These are phyloP conservation scores for Euzetes globulus DNA, from an alignment of 2,888 invertebrate species.

Conservation along the genomic window DNA sequence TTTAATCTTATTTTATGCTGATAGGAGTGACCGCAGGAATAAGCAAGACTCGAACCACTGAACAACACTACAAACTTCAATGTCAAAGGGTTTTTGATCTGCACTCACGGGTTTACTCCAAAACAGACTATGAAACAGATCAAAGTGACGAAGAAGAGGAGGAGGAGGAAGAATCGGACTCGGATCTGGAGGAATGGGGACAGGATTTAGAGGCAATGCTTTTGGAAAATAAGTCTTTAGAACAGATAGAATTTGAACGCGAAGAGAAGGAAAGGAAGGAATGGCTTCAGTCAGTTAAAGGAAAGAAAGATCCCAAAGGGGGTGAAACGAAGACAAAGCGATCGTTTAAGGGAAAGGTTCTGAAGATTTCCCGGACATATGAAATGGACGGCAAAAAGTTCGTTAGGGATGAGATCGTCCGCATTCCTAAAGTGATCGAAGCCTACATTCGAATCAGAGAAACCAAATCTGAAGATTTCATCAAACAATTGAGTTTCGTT, in stretches of 20 bases:
- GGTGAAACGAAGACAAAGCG: neutral
- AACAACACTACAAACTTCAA: slow-evolving; percentile 7
- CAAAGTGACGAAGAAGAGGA: neutral
- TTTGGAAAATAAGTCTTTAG: neutral
- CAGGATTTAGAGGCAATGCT: neutral
- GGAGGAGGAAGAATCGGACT: neutral
- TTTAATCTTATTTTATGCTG: neutral
- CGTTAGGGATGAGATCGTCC: neutral
- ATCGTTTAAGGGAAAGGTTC: neutral
- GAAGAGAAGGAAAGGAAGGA: neutral
- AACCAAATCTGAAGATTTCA: neutral
- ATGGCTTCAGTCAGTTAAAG: slow-evolving; percentile 1
- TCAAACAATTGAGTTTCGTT: neutral
- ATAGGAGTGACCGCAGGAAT: neutral
- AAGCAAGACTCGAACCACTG: neutral
- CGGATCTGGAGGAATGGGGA: neutral
- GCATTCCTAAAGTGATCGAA: neutral
- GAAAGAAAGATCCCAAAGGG: neutral
- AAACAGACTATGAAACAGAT: neutral
- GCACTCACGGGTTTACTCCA: neutral
- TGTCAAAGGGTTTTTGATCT: slow-evolving; percentile 11
- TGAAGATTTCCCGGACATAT: neutral
- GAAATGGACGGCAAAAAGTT: neutral
- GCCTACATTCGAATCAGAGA: neutral
- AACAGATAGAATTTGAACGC: neutral